Conservation (phyloP, 2,888 invertebrate species). For the Tachina grossa region DNA sequence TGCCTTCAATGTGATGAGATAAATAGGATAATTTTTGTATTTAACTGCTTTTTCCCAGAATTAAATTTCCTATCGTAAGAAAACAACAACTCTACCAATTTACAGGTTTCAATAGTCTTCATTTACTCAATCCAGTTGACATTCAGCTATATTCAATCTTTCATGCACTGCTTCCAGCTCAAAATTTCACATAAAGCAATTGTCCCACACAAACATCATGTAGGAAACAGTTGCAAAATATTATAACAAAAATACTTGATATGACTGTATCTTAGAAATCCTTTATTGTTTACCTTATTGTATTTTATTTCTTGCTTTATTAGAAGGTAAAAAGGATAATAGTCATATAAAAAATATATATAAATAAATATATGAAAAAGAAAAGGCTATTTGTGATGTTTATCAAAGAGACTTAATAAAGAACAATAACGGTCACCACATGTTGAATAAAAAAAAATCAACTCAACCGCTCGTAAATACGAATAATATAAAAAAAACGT, state of each 20-base stretch:
- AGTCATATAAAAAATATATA: slow-evolving; percentile 52
- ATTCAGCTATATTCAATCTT: background rate
- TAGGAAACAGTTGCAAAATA: slow-evolving; percentile 20
- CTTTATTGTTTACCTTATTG: slow-evolving; percentile 41
- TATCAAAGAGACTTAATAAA: slow-evolving; percentile 72
- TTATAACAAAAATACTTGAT: background rate
- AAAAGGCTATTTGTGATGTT: slow-evolving; percentile 76
- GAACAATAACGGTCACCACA: slow-evolving; percentile 42
- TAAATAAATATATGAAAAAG: slow-evolving; percentile 45
- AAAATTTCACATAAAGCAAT: slow-evolving; percentile 16
- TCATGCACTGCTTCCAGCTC: slow-evolving; percentile 7
- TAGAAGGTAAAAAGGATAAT: slow-evolving; percentile 45
- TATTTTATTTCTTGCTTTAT: slow-evolving; percentile 14
- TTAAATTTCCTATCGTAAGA: no score
- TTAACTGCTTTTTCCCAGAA: no score
- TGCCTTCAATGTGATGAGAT: no score
- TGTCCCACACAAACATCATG: background rate
- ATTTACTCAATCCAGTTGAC: background rate
- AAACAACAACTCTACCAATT: background rate
- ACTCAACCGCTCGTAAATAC: slow-evolving; percentile 3
- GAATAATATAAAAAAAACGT: background rate
- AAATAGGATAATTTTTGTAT: no score
- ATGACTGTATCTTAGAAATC: background rate
- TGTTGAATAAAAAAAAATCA: slow-evolving; percentile 1
- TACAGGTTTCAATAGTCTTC: slow-evolving; percentile 30